Percentiles rank a stretch among this genome's conserved stretches.
phyloP scores from a whole-genome alignment of 2,797 vertebrate species.

The Lepilemur septentrionalis region DNA sequence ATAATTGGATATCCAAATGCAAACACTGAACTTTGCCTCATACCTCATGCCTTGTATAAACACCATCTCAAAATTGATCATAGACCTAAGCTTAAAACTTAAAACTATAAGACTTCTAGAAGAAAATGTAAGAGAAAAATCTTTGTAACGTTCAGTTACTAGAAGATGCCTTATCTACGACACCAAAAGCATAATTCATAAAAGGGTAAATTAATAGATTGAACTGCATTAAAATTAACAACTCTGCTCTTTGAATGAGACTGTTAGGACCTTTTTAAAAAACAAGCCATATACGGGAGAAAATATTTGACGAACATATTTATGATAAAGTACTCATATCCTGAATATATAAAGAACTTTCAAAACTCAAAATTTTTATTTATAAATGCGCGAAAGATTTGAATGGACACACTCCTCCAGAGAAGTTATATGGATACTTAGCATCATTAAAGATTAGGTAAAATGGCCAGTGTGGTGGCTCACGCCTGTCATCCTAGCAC shows the following conservation, averaged over 20 bases:
- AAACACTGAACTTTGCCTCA: neutral
- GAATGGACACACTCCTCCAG: neutral
- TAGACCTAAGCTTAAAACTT: neutral
- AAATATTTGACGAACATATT: neutral
- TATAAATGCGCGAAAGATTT: neutral
- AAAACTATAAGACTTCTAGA: neutral
- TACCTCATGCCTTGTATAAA: neutral
- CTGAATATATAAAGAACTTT: neutral
- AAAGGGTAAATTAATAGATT: neutral
- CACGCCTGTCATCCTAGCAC: no score
- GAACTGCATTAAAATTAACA: neutral
- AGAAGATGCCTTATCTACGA: neutral
- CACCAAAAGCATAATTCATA: neutral
- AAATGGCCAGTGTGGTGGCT: no score
- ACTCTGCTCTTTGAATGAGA: neutral
- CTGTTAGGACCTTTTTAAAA: neutral
- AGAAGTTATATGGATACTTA: neutral
- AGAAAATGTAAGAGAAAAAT: neutral
- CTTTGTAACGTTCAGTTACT: neutral
- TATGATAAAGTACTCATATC: neutral
- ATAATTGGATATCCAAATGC: neutral
- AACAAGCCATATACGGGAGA: neutral
- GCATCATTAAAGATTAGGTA: neutral
- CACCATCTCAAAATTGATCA: neutral
- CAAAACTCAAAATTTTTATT: neutral